Evolutionary conservation across 1,140 invertebrate species (phyloP).

Genomic region (Pissodes strobi): DNA sequence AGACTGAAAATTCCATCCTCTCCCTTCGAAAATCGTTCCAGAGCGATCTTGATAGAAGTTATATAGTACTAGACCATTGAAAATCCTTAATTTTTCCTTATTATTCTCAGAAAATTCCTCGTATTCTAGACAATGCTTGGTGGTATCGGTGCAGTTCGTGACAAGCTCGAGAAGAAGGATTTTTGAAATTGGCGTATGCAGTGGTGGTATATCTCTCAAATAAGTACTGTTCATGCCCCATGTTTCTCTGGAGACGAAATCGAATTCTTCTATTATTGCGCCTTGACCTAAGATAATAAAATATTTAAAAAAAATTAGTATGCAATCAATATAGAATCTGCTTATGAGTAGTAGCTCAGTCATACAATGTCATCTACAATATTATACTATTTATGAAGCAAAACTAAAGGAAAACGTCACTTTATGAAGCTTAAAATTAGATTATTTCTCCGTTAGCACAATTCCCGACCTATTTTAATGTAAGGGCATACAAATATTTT

Average conservation of each 20-base stretch:
- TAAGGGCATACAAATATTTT: too few species aligned
- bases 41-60: conserved; percentile 15
- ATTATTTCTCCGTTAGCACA: too few species aligned
- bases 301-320: too few species aligned
- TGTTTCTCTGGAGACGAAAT: conserved; percentile 9
- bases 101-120: conserved; percentile 6
- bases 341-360: too few species aligned
- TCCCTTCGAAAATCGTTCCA: conserved; percentile 21
- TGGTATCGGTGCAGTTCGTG: conserved; percentile 4
- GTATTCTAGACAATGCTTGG: not conserved
- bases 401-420: too few species aligned
- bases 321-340: too few species aligned
- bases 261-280: conserved; percentile 22
- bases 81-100: conserved; percentile 9
- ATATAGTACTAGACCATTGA: conserved; percentile 1
- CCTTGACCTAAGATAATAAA: conserved; percentile 9
- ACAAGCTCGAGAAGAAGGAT: conserved; percentile 6
- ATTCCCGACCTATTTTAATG: too few species aligned
- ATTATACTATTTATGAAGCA: too few species aligned
- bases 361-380: too few species aligned
- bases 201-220: not conserved
- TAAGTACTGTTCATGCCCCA: not conserved
- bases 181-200: conserved; percentile 1
- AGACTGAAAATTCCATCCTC: conserved; percentile 15
- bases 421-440: too few species aligned